Percentiles rank a stretch among this genome's conserved stretches.
phyloP scores from a whole-genome alignment of 1,140 invertebrate species.

The Vanessa tameamea region DNA sequence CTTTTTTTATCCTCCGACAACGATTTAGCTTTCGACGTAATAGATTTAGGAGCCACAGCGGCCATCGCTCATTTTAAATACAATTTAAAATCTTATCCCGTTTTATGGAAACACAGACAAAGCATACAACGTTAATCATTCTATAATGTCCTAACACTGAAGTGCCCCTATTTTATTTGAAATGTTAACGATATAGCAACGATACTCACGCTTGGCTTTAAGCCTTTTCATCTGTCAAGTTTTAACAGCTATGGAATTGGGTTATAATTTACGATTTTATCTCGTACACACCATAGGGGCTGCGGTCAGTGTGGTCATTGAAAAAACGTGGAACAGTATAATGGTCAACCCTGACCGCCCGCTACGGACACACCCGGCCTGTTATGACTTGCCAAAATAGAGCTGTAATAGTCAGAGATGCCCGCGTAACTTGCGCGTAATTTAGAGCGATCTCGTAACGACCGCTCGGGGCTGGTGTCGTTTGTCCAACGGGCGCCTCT shows the following conservation, averaged over 20 bases:
- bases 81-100: constrained; percentile 28
- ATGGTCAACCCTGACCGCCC: constrained; percentile 51
- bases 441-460: constrained; percentile 67
- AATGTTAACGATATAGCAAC: constrained; percentile 70
- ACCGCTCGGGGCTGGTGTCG: constrained; percentile 52
- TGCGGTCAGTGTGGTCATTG: constrained; percentile 66
- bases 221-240: constrained; percentile 80
- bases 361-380: constrained; percentile 61
- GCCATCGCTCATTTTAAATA: constrained; percentile 12
- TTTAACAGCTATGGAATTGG: constrained; percentile 77
- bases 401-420: constrained; percentile 73
- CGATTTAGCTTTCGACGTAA: constrained; percentile 4
- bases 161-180: constrained; percentile 71
- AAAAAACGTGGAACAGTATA: constrained; percentile 57
- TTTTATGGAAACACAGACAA: constrained; percentile 38
- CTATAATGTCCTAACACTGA: constrained; percentile 57
- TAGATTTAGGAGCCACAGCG: background rate
- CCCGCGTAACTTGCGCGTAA: constrained; percentile 64
- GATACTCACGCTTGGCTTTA: constrained; percentile 58
- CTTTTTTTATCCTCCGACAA: background rate
- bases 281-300: constrained; percentile 73
- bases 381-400: constrained; percentile 76
- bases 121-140: constrained; percentile 54
- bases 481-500: constrained; percentile 55
- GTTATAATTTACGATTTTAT: constrained; percentile 81